phyloP scores from a whole-genome alignment of 2,113 vertebrate species.

The Pseudopodoces humilis region DNA sequence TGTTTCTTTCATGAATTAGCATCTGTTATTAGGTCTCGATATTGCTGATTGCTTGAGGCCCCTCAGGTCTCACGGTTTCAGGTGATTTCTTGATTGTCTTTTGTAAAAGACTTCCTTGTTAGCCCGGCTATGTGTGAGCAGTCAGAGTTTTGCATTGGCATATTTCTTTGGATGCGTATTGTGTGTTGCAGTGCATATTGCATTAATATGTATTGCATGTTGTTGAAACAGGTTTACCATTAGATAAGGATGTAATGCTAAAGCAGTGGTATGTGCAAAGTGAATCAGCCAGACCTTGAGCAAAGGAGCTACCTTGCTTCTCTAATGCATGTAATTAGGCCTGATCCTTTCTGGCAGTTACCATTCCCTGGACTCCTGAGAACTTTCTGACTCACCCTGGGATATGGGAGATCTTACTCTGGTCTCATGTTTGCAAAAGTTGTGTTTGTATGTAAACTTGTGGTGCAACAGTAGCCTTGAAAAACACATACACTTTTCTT shows the following conservation, averaged over 20 bases:
- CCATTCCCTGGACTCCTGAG: slow-evolving; percentile 11
- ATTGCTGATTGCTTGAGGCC: not conserved
- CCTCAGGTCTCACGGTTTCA: not conserved
- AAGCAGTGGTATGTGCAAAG: slow-evolving; percentile 68
- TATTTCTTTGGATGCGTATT: slow-evolving; percentile 53
- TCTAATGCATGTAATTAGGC: slow-evolving; percentile 67
- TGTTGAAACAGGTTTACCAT: slow-evolving; percentile 54
- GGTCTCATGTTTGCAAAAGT: slow-evolving; percentile 32
- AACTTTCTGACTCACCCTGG: slow-evolving; percentile 45
- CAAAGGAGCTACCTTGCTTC: slow-evolving; percentile 65
- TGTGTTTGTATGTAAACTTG: slow-evolving; percentile 33
- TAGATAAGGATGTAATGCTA: slow-evolving; percentile 60
- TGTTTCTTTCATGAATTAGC: slow-evolving; percentile 54
- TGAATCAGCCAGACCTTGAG: slow-evolving; percentile 47
- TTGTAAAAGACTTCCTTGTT: slow-evolving; percentile 49
- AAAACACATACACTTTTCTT: slow-evolving; percentile 42
- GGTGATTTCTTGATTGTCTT: slow-evolving; percentile 48
- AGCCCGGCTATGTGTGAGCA: slow-evolving; percentile 37
- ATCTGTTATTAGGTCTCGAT: not conserved
- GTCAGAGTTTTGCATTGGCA: slow-evolving; percentile 48
- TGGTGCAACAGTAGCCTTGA: slow-evolving; percentile 41
- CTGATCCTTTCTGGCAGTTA: slow-evolving; percentile 21
- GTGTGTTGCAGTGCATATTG: slow-evolving; percentile 66
- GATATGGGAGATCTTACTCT: not conserved
- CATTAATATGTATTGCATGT: slow-evolving; percentile 71